These are phyloP conservation scores for Lethenteron reissneri DNA, from an alignment of 2,113 vertebrate species.

Conservation along the genomic window DNA sequence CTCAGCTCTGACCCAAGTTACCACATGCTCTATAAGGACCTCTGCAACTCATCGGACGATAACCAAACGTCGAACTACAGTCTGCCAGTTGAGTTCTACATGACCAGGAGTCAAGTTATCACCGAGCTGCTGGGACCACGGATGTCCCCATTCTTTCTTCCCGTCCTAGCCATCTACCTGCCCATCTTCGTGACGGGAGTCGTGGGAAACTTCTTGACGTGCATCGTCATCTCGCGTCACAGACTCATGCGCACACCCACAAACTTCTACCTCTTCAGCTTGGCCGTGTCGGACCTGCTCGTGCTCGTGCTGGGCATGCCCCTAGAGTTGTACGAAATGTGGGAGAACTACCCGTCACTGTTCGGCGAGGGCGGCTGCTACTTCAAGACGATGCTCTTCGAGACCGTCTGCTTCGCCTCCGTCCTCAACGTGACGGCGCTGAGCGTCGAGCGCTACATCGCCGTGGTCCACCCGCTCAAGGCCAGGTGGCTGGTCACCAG, in stretches of 20 bases:
- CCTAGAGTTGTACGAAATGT: conserved; percentile 34
- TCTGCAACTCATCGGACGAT: too few relatives aligned
- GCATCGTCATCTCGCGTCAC: conserved; percentile 29
- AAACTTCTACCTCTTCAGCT: conserved; percentile 34
- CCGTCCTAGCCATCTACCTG: conserved; percentile 24
- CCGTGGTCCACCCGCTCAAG: conserved; percentile 61
- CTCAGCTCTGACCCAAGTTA: too few relatives aligned
- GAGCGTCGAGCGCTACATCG: conserved; percentile 68
- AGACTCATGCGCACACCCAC: conserved; percentile 36
- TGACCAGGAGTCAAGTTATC: too few relatives aligned
- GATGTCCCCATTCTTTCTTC: conserved; percentile 29
- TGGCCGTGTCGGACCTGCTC: conserved; percentile 30
- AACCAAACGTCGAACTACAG: too few relatives aligned
- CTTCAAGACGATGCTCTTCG: conserved; percentile 50
- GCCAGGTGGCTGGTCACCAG: conserved; percentile 57
- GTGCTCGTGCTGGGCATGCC: conserved; percentile 37
- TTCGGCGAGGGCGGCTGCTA: conserved; percentile 32
- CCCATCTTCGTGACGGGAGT: conserved; percentile 31
- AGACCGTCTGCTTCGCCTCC: conserved; percentile 69
- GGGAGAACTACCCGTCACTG: conserved; percentile 39
- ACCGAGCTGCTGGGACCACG: conserved; percentile 25
- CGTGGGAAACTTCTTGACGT: conserved; percentile 32
- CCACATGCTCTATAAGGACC: too few relatives aligned
- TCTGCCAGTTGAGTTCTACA: too few relatives aligned
- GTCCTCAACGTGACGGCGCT: conserved; percentile 70